Conservation (phyloP, 1,140 invertebrate species). For the Eueides isabella region DNA sequence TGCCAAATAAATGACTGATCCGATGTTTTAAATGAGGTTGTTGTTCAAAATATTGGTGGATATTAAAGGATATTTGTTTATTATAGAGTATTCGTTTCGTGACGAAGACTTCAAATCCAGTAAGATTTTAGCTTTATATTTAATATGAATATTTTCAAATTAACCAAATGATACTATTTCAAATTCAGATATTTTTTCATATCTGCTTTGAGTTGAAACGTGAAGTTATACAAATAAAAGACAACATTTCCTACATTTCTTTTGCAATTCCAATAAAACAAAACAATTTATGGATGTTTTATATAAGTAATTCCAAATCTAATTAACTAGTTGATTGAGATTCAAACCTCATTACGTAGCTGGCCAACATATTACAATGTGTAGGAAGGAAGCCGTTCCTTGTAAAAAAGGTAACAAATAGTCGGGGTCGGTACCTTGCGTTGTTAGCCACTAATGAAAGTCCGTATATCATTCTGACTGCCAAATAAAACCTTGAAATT, state of each 20-base stretch:
- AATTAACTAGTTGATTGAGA: background rate
- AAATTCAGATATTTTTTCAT: too few species aligned
- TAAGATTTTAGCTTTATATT: too few species aligned
- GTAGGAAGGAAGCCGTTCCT: slow-evolving; percentile 39
- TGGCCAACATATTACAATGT: slow-evolving; percentile 7
- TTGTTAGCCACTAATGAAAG: slow-evolving; percentile 60
- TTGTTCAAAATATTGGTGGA: background rate
- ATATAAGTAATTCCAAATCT: background rate
- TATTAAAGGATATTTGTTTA: background rate
- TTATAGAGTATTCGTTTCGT: too few species aligned
- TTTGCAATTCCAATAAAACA: too few species aligned
- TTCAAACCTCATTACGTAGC: background rate
- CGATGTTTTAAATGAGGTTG: background rate
- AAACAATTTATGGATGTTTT: too few species aligned
- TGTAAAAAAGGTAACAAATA: slow-evolving; percentile 50
- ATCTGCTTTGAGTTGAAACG: too few species aligned
- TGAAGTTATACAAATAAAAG: too few species aligned
- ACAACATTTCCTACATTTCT: too few species aligned
- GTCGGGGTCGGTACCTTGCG: slow-evolving; percentile 45
- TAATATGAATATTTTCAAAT: too few species aligned
- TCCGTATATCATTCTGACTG: slow-evolving; percentile 62
- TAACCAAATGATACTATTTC: too few species aligned
- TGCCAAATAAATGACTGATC: background rate
- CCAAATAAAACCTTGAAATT: slow-evolving; percentile 61
- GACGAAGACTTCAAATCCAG: background rate